Base-by-base conservation (phyloP, 2,797 vertebrate genomes). In the Chelidonichthys spinosus region DNA sequence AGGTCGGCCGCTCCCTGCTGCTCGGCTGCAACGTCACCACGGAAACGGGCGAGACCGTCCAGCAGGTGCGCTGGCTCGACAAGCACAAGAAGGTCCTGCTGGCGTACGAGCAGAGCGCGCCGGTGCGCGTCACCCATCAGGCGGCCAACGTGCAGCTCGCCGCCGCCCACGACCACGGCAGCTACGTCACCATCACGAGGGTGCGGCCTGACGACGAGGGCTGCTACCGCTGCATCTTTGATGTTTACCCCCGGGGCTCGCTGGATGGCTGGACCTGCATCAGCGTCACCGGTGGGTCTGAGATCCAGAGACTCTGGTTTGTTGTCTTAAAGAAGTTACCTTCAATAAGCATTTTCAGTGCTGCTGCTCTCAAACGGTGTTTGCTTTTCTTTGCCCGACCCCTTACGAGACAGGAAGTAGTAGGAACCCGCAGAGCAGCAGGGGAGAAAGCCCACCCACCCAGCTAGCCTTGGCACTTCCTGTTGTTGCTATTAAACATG, bases 211-310 rank as follows among this genome's bases (percentile, higher is more conserved):
- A 59, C 0, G 88, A 93, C 8, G 90, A 85, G 39, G 95, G 95
- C 60, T 96, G 95, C 81, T 95, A 93, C 87, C 79, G 50, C 14
- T 95, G 95, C 83, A 5, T 92, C 40, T 95, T 95, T 52, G 90
- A 95, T 0, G 73, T 94, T 3, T 95, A 69, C 50, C 94, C 95
- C 8, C 15, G 3, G 0, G 95, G 93, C 7, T 0, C 7, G 3
- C 90, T 94, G 56, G 54, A 89, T 17, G 93, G 85, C 61, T 69
- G 8, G 60, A 93, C 89, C 0, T 95, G 95, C 63, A 36, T 96
- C 62, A 82, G 5, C 1, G 49, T 96, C 54, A 86, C 66, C 0
- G 91, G 95, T 95, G 33, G 90, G 89, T 76, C 4, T 11, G 1
- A 49, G 4, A 1, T 13, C 32, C 42, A 53, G 37, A 17, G 49